phyloP scores from a whole-genome alignment of 2,888 invertebrate genomes.

The Drosophila mercatorum region DNA sequence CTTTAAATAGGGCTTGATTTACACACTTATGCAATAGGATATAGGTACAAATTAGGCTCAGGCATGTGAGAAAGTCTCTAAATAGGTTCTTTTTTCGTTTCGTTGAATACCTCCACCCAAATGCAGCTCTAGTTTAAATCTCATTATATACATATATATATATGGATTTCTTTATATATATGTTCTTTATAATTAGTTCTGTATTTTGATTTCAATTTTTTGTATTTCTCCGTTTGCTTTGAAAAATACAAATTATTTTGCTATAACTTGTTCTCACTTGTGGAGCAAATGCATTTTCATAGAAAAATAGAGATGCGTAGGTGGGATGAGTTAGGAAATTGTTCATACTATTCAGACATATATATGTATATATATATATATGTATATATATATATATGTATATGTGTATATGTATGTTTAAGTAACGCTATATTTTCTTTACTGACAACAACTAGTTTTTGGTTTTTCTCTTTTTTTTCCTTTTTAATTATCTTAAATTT shows the following conservation, averaged over 20 bases:
- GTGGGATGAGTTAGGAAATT: conserved; percentile 84
- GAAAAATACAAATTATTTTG: conserved; percentile 49
- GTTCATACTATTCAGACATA: conserved; percentile 60
- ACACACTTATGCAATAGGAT: conserved; percentile 76
- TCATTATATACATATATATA: conserved; percentile 29
- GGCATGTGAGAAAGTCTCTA: conserved; percentile 76
- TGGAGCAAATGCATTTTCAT: conserved; percentile 75
- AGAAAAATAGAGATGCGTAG: conserved; percentile 84
- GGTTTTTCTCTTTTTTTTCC: conserved; percentile 2
- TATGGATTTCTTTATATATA: conserved; percentile 26
- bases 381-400: no score
- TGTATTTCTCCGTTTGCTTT: conserved; percentile 47
- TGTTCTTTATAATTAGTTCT: conserved; percentile 41
- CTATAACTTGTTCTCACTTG: conserved; percentile 57
- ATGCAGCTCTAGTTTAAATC: conserved; percentile 60
- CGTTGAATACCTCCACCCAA: conserved; percentile 46
- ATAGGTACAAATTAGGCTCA: conserved; percentile 83
- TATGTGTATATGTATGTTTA: conserved; percentile 8
- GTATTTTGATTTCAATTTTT: conserved; percentile 53
- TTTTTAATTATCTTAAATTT: conserved; percentile 19
- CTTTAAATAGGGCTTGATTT: conserved; percentile 66
- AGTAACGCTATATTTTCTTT: conserved; percentile 51
- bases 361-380: background rate
- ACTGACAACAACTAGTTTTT: conserved; percentile 51
- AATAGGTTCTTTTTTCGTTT: conserved; percentile 54